Conservation (phyloP, 2,113 vertebrate species). For the Dipodomys stephensi region DNA sequence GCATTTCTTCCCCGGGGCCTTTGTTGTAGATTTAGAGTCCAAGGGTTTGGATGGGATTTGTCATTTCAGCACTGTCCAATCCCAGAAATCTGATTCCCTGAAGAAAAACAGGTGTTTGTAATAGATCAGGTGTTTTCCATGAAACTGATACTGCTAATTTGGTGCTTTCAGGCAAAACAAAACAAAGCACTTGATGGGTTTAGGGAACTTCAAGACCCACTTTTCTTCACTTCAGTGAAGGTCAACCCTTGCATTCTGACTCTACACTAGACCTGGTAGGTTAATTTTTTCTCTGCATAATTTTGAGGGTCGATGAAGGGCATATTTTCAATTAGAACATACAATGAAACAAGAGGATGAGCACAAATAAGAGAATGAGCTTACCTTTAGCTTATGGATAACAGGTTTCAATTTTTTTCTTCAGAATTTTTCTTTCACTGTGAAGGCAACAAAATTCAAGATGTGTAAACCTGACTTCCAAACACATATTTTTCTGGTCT, state of each 20-base stretch:
- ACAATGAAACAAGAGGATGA: neutral
- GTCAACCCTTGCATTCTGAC: no score
- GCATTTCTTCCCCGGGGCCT: neutral
- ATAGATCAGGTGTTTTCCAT: neutral
- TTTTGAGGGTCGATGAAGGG: neutral
- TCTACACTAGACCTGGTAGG: neutral
- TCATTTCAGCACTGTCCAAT: neutral
- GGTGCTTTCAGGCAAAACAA: neutral
- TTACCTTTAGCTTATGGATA: neutral
- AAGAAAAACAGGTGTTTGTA: neutral
- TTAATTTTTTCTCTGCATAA: neutral
- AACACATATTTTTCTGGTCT: neutral
- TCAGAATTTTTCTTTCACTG: neutral
- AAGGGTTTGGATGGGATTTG: neutral
- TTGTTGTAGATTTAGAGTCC: neutral
- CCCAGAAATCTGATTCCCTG: neutral
- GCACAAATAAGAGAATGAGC: neutral
- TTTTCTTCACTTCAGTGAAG: no score
- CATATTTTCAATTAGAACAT: no score
- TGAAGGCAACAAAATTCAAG: neutral
- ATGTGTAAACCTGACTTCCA: neutral
- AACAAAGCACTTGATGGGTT: neutral
- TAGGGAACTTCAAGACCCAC: neutral
- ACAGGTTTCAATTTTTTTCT: constrained; percentile 2
- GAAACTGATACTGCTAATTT: neutral